Evolutionary conservation across 2,888 invertebrate genomes (phyloP), one percentile per base, ranked within the genome.

Genomic region (Leptinotarsa rubiginosa): DNA sequence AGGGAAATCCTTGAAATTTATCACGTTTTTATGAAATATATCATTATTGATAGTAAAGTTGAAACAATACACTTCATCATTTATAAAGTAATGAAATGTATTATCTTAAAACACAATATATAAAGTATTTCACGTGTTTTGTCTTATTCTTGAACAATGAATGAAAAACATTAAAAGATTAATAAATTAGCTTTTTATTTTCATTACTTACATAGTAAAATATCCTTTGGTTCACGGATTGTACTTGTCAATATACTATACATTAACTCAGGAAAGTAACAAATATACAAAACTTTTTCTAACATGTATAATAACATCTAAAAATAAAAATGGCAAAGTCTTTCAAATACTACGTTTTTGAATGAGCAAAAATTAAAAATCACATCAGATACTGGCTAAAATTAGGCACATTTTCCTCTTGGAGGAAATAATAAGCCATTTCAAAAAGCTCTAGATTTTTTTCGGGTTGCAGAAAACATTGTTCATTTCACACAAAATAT

Each of bases 151-250:
- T 65, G 18, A 50, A 15, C 1, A 4, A 31, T 20, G 18, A 71
- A n/a, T 71, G 22, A 65, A 52, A 50, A 49, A 41, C n/a, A 62
- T 62, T 31, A 16, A 41, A 16, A 62, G 25, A n/a, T 7, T 75
- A 77, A 77, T 77, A 77, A 77, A 74, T 77, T 75, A 77, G 66
- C 73, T 56, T 72, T 77, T 77, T 76, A 73, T 78, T 78, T 31
- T 69, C 62, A 62, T 62, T 70, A 41, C 50, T 18, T 70, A 65
- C 52, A 69, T 74, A 56, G 67, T 65, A 66, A 52, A 66, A 50
- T 70, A 65, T 65, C 56, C 65, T 66, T 47, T 41, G 56, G 71
- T 66, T 71, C 25, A 41, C 31, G 25, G 41, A 62, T 71, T 71
- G 66, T 71, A 70, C 71, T 56, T 71, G 47, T 65, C 62, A 62